Evolutionary conservation across 2,797 vertebrate genomes (phyloP), one percentile per base, ranked within the genome.

Genomic region (Myotis vivesi): DNA sequence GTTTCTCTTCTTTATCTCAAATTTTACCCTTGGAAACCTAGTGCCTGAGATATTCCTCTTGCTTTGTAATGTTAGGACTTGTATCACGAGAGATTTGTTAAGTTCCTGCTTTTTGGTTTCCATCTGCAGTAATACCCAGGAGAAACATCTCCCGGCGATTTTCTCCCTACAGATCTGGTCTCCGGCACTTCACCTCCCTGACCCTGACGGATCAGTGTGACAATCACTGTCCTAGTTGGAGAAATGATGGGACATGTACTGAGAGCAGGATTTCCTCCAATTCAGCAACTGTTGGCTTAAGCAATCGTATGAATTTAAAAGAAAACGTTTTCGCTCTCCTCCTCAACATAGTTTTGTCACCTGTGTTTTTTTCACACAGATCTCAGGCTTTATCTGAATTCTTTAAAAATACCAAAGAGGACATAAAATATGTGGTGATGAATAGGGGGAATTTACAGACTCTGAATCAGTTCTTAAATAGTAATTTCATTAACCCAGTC

Each of bases 171-270:
- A 6, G 22, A 2, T 28, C n/a, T 6, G 57, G 2, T 4, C 12
- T 36, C 33, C 1, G 33, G 16, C 0, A 2, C 17, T 28, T 33
- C 28, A 0, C 38, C 36, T 79, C 55, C 0, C 0, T 5, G 57
- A 3, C 33, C 15, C 20, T 3, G 69, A 22, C 0, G 0, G 9
- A 3, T 17, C 30, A 23, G 0, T 0, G 62, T 41, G 36, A 53
- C 25, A 5, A 1, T 79, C 46, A 10, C 22, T 3, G 5, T 13
- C 25, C 59, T 20, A 0, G 19, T 1, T 4, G 33, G 20, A 80
- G 66, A 25, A 9, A 7, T 1, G 30, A 16, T 0, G 15, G 44
- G 19, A 10, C 5, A 1, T 5, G 12, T 19, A 12, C 30, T 2
- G 1, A 23, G 0, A 15, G 13, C 19, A 33, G 23, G 23, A 33